Base-by-base conservation (phyloP, 1,140 invertebrate genomes). In the Lepidurus packardi region DNA sequence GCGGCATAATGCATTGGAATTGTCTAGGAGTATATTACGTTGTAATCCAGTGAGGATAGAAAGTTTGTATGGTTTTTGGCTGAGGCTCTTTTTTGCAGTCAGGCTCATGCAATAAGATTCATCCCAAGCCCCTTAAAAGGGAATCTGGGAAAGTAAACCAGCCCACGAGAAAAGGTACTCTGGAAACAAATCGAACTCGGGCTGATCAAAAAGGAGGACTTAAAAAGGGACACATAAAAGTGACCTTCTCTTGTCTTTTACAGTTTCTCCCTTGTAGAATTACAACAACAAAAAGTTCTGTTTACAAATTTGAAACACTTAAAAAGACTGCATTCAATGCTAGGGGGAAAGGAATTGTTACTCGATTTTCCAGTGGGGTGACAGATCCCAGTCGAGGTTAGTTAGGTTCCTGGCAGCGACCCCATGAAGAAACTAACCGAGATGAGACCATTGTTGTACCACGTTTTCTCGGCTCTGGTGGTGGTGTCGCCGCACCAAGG, bases 401-500 rank as follows among this genome's bases (percentile, higher is more conserved):
- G 7, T 65, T 65, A 9, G 21, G 45, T 47, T 47, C 16, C 53
- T 65, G 53, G 53, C 53, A 65, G 21, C 16, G 53, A 65, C 53
- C 53, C 16, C 13, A 21, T 5, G 53, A 65, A 4, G 34, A 34
- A 34, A 2, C 53, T 21, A n/a, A 13, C 53, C 13, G 16, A 65
- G 53, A 65, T 65, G 53, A 65, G 53, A 65, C 53, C 13, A 65
- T 65, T 65, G 53, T 65, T 65, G 53, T 65, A 4, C 53, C 34
- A 34, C 53, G 53, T 65, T 65, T 65, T 65, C 53, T 65, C 16
- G 53, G 13, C 53, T 9, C 53, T 65, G 8, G n/a, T 65, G 53
- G 16, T 65, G 8, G 53, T 65, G 53, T 21, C 21, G 53, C 21
- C 53, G 53, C 6, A 65, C 53, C 1, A 4, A 65, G n/a, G 53